A percentile compares a stretch with the other conserved stretches of the same genome.
Conservation (phyloP, 2,113 vertebrate genomes). For the Chamaea fasciata region DNA sequence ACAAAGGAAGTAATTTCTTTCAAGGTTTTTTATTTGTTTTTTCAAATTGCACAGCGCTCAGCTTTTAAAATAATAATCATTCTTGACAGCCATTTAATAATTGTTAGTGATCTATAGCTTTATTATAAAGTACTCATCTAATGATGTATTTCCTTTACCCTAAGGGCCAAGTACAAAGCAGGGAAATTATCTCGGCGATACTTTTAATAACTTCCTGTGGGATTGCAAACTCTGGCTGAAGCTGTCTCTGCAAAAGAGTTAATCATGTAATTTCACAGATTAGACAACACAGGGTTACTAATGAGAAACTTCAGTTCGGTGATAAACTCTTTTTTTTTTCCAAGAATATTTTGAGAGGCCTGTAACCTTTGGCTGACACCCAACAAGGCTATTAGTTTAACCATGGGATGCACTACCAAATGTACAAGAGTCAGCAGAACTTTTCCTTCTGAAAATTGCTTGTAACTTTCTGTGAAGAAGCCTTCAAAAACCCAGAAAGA, state of each 20-base stretch:
- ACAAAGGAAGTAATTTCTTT: conserved; percentile 70
- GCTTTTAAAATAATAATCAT: conserved; percentile 74
- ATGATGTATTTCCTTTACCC: conserved; percentile 81
- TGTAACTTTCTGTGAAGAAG: conserved; percentile 67
- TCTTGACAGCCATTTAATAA: conserved; percentile 78
- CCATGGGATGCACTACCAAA: conserved; percentile 78
- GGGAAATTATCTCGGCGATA: conserved; percentile 76
- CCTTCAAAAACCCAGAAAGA: conserved; percentile 59
- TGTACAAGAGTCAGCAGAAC: conserved; percentile 79
- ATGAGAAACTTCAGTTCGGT: conserved; percentile 81
- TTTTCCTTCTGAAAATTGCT: conserved; percentile 72
- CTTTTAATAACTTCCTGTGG: conserved; percentile 89
- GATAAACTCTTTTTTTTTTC: conserved; percentile 83
- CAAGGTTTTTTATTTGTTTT: conserved; percentile 66
- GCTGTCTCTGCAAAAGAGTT: conserved; percentile 78
- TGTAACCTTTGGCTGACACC: conserved; percentile 88
- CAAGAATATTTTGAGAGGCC: conserved; percentile 86
- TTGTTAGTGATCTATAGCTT: conserved; percentile 76
- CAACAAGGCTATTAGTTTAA: conserved; percentile 84
- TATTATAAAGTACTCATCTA: conserved; percentile 76
- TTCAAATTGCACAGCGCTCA: conserved; percentile 65
- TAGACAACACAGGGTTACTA: conserved; percentile 86
- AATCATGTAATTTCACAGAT: conserved; percentile 83
- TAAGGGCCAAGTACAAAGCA: conserved; percentile 76
- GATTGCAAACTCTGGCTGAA: conserved; percentile 70